A percentile compares a stretch with the other conserved stretches of the same genome.
Conservation (phyloP, 2,888 invertebrate genomes). For the Gymnoscelis rufifasciata region DNA sequence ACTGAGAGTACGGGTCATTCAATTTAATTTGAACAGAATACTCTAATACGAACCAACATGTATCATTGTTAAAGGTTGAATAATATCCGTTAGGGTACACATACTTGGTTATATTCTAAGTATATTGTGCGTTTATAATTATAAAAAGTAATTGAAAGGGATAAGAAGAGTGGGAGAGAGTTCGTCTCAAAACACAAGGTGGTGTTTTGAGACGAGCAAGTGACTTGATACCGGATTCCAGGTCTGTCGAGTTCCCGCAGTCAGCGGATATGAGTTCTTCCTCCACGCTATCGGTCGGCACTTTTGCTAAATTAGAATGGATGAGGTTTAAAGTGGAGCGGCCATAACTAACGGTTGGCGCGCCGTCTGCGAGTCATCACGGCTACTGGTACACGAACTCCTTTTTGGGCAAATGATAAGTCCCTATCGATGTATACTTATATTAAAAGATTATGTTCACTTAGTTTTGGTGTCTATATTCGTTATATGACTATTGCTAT, state of each 20-base stretch:
- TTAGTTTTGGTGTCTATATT: no score
- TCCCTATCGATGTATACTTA: no score
- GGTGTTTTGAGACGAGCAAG: conserved; percentile 1
- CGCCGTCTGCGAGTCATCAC: conserved; percentile 32
- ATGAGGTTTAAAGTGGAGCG: conserved; percentile 78
- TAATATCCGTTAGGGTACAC: no score
- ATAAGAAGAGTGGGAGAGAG: no score
- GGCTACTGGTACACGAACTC: conserved; percentile 17
- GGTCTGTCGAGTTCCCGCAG: conserved; percentile 36
- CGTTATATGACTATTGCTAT: no score
- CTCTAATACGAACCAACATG: neutral
- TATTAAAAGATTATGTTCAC: no score
- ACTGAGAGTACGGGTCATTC: conserved; percentile 18
- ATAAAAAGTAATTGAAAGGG: no score
- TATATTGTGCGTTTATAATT: no score
- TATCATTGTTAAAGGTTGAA: no score
- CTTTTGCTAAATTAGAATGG: conserved; percentile 78
- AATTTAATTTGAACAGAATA: conserved; percentile 16
- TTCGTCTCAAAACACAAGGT: neutral
- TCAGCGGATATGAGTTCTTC: conserved; percentile 74
- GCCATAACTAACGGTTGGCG: conserved; percentile 72
- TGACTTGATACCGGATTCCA: conserved; percentile 23
- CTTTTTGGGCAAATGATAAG: conserved; percentile 17
- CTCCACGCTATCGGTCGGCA: conserved; percentile 75
- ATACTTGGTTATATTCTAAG: no score